Conservation (phyloP, 2,888 invertebrate species). For the Caenorhabditis sp. region DNA sequence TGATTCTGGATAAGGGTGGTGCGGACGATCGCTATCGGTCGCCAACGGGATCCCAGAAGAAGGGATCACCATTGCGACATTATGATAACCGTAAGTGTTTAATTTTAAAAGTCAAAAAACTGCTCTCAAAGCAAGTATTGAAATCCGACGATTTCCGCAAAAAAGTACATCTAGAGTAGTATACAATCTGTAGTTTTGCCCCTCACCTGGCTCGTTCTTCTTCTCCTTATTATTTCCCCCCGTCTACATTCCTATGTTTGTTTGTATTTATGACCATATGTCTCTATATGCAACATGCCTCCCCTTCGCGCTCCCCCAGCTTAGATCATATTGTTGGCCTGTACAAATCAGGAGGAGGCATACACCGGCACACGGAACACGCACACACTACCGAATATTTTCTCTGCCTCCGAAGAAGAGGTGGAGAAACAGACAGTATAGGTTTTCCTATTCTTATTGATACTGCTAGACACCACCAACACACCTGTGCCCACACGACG, state of each 20-base stretch:
- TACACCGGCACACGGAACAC: constrained; percentile 1
- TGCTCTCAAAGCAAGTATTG: too few species aligned
- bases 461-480: constrained; percentile 1
- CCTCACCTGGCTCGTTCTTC: neutral
- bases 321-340: constrained; percentile 28
- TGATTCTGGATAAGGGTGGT: constrained; percentile 30
- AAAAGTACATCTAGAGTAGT: too few species aligned
- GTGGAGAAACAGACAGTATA: constrained; percentile 3
- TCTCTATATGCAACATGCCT: constrained; percentile 14
- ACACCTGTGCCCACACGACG: neutral
- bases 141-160: too few species aligned
- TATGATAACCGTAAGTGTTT: constrained; percentile 54
- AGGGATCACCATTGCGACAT: constrained; percentile 16
- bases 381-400: constrained; percentile 15
- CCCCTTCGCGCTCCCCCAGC: neutral
- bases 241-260: constrained; percentile 3
- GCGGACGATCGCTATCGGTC: neutral
- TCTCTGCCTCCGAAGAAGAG: neutral
- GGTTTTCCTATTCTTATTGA: constrained; percentile 16
- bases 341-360: constrained; percentile 6
- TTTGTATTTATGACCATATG: constrained; percentile 7
- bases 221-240: constrained; percentile 15
- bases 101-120: too few species aligned
- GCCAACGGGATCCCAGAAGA: neutral
- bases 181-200: neutral